These are phyloP conservation scores for Anaspis maculata DNA, from an alignment of 2,888 invertebrate genomes.

Conservation along the genomic window DNA sequence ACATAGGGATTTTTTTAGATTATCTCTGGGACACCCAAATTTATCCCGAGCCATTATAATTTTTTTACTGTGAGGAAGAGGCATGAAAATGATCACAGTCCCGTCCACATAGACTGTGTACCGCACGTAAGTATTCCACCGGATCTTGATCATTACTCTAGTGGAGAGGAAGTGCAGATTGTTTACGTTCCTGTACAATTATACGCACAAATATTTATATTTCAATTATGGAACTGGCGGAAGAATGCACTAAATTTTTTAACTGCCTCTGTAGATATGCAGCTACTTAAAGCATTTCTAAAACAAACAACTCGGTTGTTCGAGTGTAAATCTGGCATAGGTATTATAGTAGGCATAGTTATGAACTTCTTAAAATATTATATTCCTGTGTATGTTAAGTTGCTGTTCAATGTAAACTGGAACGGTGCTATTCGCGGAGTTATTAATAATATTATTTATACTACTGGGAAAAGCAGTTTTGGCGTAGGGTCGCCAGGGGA, in stretches of 20 bases:
- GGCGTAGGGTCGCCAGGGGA: no score
- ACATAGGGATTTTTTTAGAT: no score
- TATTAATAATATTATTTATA: slow-evolving; percentile 19
- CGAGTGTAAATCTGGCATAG: slow-evolving; percentile 18
- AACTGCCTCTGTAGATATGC: slow-evolving; percentile 11
- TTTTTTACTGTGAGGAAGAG: no score
- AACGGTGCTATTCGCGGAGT: slow-evolving; percentile 18
- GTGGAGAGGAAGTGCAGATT: slow-evolving; percentile 14
- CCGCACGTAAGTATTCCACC: no score
- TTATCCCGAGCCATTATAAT: no score
- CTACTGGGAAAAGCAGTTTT: no score
- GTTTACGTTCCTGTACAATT: slow-evolving; percentile 20
- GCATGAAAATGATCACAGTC: no score
- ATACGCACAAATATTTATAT: slow-evolving; percentile 26
- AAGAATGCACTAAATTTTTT: slow-evolving; percentile 25
- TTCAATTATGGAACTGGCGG: slow-evolving; percentile 22
- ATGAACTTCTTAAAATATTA: slow-evolving; percentile 22
- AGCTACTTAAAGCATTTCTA: slow-evolving; percentile 16
- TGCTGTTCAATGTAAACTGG: slow-evolving; percentile 24
- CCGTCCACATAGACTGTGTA: no score
- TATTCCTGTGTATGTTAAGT: slow-evolving; percentile 27
- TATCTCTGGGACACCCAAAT: no score
- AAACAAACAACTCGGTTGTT: slow-evolving; percentile 17
- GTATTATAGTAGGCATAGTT: no score
- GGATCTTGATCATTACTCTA: slow-evolving; percentile 10